phyloP scores from a whole-genome alignment of 2,797 vertebrate genomes.

The Taeniopygia guttata region DNA sequence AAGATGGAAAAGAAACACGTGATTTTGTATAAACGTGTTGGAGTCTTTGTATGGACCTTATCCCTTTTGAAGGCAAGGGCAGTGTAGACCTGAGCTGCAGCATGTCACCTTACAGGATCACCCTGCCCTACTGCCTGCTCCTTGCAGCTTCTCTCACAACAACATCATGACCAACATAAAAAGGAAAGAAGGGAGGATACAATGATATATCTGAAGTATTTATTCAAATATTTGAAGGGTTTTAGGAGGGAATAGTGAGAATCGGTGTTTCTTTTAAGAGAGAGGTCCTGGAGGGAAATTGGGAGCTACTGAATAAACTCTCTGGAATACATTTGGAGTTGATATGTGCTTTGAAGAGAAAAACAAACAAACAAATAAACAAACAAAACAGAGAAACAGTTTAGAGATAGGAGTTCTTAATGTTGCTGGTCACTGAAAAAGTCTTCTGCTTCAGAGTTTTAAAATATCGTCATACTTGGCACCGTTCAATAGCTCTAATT shows the following conservation, averaged over 20 bases:
- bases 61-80: not conserved
- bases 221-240: not conserved
- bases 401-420: not conserved
- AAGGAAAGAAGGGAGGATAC: not conserved
- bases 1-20: not conserved
- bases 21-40: not conserved
- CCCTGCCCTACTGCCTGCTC: not conserved
- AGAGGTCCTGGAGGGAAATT: not conserved
- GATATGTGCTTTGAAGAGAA: not conserved
- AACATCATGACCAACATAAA: not conserved
- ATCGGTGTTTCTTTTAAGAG: not conserved
- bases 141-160: not conserved
- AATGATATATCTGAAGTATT: not conserved
- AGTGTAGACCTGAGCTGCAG: not conserved
- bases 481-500: constrained; percentile 59
- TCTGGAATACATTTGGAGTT: not conserved
- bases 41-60: not conserved
- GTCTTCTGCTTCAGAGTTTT: not conserved
- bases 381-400: not conserved
- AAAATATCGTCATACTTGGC: not conserved
- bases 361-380: not conserved
- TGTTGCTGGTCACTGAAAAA: constrained; percentile 1
- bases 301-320: not conserved
- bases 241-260: not conserved
- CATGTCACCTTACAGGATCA: not conserved